Evolutionary conservation across 2,113 vertebrate species (phyloP), one percentile per base, ranked within the genome.

Genomic region (Psilopogon haemacephalus): DNA sequence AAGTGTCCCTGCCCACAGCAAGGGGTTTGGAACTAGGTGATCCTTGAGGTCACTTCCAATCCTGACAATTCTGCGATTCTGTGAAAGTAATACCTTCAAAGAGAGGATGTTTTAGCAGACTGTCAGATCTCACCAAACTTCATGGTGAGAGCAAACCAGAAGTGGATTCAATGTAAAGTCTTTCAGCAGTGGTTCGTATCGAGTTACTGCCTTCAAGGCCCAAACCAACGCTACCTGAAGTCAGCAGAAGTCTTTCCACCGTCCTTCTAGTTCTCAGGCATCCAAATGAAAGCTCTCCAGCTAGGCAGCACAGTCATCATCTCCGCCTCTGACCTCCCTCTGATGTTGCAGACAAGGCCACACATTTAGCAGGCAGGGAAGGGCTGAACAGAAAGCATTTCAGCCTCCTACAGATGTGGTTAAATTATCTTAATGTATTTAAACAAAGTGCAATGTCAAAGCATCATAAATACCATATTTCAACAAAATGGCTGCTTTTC

Each of bases 401-500:
- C 18, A 16, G 72, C 69, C 65, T 86, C 52, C 88, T 84, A 92
- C 86, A 90, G 81, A 95, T 89, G 71, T 87, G 86, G 86, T 84
- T 86, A 84, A 94, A 76, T 84, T 90, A 94, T 94, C 90, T 96
- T 94, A 89, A 92, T 84, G 75, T 94, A 78, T 86, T 95, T 93
- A 93, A 96, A 92, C 82, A 91, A 95, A 95, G 82, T 40, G 38
- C 42, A 88, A 56, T 75, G 92, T 90, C 81, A 88, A 91, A 95
- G 85, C 68, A 95, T 77, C 44, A 33, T 81, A 95, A 95, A 96
- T 95, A 92, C 82, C 63, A 94, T 94, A 94, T 95, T 90, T 96
- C 91, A 97, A 63, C 59, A 95, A 90, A 94, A 94, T 89, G 86
- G 84, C 88, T 77, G 28, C 71, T 89, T 83, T 62, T 94, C 81